phyloP scores from a whole-genome alignment of 2,113 vertebrate genomes.

The Xyliphius kryptos region DNA sequence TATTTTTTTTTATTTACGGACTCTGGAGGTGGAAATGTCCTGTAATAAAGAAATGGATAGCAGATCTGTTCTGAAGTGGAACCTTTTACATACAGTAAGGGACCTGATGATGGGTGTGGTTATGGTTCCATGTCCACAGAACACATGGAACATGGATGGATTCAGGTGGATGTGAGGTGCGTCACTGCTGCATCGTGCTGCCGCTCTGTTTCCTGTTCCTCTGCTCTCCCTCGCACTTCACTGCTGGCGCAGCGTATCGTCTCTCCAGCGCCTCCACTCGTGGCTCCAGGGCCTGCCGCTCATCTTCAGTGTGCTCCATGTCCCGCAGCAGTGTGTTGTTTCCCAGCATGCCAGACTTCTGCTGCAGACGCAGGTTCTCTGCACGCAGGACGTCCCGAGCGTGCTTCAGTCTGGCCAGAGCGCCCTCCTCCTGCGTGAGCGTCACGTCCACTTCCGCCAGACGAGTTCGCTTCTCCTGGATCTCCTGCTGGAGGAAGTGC shows the following conservation, averaged over 20 bases:
- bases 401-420: conserved; percentile 62
- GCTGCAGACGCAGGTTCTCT: conserved; percentile 59
- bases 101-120: too few species aligned
- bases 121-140: too few species aligned
- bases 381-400: conserved; percentile 53
- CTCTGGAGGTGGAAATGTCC: too few species aligned
- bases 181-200: conserved; percentile 1
- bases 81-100: too few species aligned
- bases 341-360: conserved; percentile 68
- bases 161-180: too few species aligned
- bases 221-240: conserved; percentile 49
- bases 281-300: conserved; percentile 40
- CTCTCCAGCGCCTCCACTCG: conserved; percentile 59
- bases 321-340: conserved; percentile 65
- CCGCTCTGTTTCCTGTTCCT: conserved; percentile 54
- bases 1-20: too few species aligned
- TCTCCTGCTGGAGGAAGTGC: conserved; percentile 60
- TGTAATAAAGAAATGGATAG: too few species aligned
- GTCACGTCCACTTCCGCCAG: conserved; percentile 50
- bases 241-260: conserved; percentile 44
- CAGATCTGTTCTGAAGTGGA: too few species aligned
- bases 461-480: conserved; percentile 49
- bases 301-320: conserved; percentile 65
- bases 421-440: conserved; percentile 55
- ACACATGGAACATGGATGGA: too few species aligned